Evolutionary conservation across 1,140 invertebrate genomes (phyloP).

Genomic region (Ladona fulva): DNA sequence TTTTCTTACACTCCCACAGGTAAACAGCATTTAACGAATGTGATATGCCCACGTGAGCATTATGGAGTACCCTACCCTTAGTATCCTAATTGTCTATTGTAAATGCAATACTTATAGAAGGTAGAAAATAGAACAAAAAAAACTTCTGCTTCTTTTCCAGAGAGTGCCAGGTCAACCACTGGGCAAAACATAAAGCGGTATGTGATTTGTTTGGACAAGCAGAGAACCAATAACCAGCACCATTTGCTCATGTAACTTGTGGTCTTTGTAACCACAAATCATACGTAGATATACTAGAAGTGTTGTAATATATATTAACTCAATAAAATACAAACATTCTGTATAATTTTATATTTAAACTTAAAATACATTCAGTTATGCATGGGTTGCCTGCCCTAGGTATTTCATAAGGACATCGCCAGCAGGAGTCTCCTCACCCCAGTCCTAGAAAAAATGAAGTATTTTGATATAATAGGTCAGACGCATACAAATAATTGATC

Average conservation of each 20-base stretch:
- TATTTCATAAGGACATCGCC: conserved; percentile 88
- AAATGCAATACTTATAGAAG: no score
- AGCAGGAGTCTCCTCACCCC: conserved; percentile 89
- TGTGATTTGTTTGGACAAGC: no score
- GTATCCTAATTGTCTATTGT: no score
- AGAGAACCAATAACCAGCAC: no score
- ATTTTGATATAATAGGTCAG: conserved; percentile 20
- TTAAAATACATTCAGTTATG: not conserved
- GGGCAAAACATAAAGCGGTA: conserved; percentile 33
- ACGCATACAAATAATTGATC: not conserved
- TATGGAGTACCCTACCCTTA: no score
- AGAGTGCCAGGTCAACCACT: conserved; percentile 41
- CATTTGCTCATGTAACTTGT: no score
- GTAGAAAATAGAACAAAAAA: no score
- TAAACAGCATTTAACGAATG: no score
- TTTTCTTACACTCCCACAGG: no score
- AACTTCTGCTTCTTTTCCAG: conserved; percentile 27
- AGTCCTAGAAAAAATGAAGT: conserved; percentile 61
- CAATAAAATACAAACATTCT: not conserved
- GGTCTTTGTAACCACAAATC: no score
- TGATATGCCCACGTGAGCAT: no score
- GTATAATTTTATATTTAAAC: conserved; percentile 12
- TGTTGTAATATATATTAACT: no score
- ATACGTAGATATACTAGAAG: not conserved
- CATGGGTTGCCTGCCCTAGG: conserved; percentile 49